Evolutionary conservation across 2,113 vertebrate species (phyloP), one percentile per base, ranked within the genome.

Genomic region (Astatotilapia flaviijosephi): DNA sequence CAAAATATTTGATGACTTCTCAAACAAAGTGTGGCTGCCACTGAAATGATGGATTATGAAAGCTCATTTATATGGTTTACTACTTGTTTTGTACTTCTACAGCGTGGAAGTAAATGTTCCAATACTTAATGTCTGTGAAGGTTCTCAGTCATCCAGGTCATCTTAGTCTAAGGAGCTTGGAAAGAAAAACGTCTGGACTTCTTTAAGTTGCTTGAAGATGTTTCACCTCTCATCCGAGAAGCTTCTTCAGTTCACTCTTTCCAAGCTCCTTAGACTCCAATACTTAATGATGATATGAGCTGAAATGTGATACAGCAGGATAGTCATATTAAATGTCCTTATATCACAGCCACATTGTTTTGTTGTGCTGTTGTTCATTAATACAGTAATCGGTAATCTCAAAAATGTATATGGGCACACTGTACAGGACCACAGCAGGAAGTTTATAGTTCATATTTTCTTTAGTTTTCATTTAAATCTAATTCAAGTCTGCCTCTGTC

Each of bases 321-420:
- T 35, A 12, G 9, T 12, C 31, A 62, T n/a, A 62, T 62, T 4
- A 65, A 37, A 65, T 65, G 0, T 37, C 4, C 17, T 19, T 35
- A 0, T n/a, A 68, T 40, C 35, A 21, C 11, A 37, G 33, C 19
- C 33, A 21, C 10, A 19, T 68, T 21, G n/a, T 14, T 1, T 68
- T 40, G 4, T 21, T 68, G 62, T 68, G 10, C 9, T 11, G 58
- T 33, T 62, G 28, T 62, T 62, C 15, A 33, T 60, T 60, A 33
- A 60, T 0, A 33, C 14, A 19, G 58, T 62, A 35, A 35, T 65
- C 9, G 0, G 9, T 62, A n/a, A n/a, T 65, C 60, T 35, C 9
- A 65, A 35, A 65, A 21, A 21, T 4, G 0, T 13, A 68, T 37
- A 37, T 37, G 4, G 2, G 0, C 1, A 0, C 19, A 68, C 62